A percentile compares a stretch with the other conserved stretches of the same genome.
These are phyloP conservation scores for Philaethria dido DNA, from an alignment of 2,888 invertebrate species.

Conservation along the genomic window DNA sequence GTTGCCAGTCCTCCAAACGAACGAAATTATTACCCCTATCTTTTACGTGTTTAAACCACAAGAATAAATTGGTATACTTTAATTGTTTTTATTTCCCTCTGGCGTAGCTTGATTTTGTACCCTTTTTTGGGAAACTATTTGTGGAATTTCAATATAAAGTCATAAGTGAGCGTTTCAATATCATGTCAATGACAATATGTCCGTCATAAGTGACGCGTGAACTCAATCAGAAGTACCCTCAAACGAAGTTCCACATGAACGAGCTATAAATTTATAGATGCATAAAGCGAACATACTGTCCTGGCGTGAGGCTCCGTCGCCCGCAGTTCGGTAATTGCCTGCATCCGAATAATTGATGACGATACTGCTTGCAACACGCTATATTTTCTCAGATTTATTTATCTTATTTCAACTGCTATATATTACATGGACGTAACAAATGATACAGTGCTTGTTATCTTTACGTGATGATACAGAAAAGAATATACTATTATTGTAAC, in stretches of 20 bases:
- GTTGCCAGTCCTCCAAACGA: slow-evolving; percentile 1
- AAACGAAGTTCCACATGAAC: slow-evolving; percentile 26
- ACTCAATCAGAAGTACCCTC: slow-evolving; percentile 18
- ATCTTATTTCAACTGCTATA: not conserved
- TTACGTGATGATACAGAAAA: slow-evolving; percentile 17
- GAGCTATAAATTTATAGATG: slow-evolving; percentile 17
- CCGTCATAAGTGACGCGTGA: not conserved
- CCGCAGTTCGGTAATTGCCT: slow-evolving; percentile 27
- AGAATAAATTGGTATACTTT: slow-evolving; percentile 10
- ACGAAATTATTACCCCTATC: slow-evolving; percentile 19
- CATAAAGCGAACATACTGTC: slow-evolving; percentile 13
- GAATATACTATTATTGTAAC: slow-evolving; percentile 6
- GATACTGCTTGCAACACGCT: slow-evolving; percentile 1
- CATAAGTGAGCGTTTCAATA: not conserved
- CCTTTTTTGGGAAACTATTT: too few species aligned
- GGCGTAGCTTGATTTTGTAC: not conserved
- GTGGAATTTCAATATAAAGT: not conserved
- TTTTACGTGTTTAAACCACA: slow-evolving; percentile 1
- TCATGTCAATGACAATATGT: not conserved
- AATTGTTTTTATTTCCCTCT: not conserved
- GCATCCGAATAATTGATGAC: slow-evolving; percentile 22
- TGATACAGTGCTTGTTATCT: slow-evolving; percentile 22
- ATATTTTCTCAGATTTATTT: slow-evolving; percentile 6
- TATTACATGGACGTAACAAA: slow-evolving; percentile 12
- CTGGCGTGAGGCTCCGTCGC: not conserved